phyloP scores from a whole-genome alignment of 2,113 vertebrate genomes.

The Ictalurus furcatus region DNA sequence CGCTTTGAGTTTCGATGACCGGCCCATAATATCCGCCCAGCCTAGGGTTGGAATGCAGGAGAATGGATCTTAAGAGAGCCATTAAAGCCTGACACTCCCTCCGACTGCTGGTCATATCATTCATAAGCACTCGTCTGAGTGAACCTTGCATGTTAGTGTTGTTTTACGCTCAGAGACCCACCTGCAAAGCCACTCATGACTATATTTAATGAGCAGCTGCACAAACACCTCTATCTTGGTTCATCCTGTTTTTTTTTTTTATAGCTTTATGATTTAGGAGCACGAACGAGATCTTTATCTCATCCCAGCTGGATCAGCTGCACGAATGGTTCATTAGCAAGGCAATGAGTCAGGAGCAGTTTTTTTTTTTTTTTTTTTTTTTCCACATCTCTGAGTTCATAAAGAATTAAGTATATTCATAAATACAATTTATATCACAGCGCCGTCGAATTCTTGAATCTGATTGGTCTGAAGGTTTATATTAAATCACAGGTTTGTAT shows the following conservation, averaged over 20 bases:
- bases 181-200: conserved; percentile 50
- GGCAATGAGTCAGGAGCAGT: not conserved
- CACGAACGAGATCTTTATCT: conserved; percentile 30
- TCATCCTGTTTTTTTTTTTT: conserved; percentile 61
- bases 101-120: conserved; percentile 60
- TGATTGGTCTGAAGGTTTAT: not conserved
- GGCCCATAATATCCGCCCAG: conserved; percentile 46
- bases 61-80: conserved; percentile 27
- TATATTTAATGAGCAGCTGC: conserved; percentile 67
- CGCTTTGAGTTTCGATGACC: conserved; percentile 40
- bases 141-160: not conserved
- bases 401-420: not conserved
- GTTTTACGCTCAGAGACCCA: conserved; percentile 61
- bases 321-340: not conserved
- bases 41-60: conserved; percentile 47
- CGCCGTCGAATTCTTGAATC: not conserved
- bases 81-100: conserved; percentile 47
- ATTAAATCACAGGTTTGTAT: not conserved
- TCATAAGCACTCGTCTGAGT: conserved; percentile 41
- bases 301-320: conserved; percentile 13
- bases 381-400: not conserved
- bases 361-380: not conserved
- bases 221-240: conserved; percentile 63
- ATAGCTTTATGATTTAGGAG: conserved; percentile 30
- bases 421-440: not conserved